Conservation (phyloP, 2,113 vertebrate genomes). For the Ceratotherium simum region DNA sequence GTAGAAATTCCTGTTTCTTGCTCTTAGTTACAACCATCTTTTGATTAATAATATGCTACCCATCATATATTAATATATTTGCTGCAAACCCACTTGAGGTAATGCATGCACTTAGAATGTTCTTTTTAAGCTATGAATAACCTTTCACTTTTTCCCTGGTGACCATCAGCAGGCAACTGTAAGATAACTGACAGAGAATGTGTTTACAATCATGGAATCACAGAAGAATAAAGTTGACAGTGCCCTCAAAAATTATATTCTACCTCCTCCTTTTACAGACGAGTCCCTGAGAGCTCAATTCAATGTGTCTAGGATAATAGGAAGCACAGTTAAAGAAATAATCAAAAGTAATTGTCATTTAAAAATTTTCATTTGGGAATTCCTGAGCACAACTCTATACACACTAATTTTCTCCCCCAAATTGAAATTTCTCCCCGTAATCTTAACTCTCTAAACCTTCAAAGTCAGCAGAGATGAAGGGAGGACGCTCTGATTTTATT, state of each 20-base stretch:
- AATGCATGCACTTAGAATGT: neutral
- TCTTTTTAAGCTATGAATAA: constrained; percentile 3
- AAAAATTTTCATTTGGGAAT: neutral
- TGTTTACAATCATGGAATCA: neutral
- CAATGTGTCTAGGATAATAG: neutral
- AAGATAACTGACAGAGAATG: neutral
- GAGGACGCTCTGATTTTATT: neutral
- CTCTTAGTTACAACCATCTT: neutral
- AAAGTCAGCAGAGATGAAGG: neutral
- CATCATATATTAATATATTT: neutral
- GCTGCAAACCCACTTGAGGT: neutral
- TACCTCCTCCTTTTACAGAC: neutral
- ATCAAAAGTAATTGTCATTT: neutral
- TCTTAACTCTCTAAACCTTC: neutral
- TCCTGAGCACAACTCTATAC: neutral
- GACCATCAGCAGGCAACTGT: neutral
- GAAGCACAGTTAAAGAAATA: neutral
- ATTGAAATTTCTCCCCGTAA: neutral
- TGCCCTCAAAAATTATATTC: neutral
- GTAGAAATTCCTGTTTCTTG: neutral
- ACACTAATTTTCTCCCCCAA: neutral
- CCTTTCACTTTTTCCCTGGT: neutral
- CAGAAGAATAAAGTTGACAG: neutral
- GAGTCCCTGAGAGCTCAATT: neutral
- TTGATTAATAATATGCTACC: neutral